phyloP scores from a whole-genome alignment of 2,888 invertebrate species.

The Dryadula phaetusa region DNA sequence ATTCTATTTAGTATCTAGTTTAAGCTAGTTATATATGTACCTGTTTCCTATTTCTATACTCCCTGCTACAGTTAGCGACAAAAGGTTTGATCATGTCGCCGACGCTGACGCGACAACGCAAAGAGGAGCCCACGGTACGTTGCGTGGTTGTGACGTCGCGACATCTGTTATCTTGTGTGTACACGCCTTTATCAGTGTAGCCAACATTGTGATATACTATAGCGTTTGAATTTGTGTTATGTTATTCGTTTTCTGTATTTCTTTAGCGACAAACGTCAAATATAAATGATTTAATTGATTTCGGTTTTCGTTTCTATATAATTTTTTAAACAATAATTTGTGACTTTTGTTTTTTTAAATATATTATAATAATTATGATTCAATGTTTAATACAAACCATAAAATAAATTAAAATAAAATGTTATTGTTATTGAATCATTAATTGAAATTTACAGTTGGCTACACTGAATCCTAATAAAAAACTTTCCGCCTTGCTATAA shows the following conservation, averaged over 20 bases:
- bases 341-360: no score
- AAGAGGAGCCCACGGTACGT: conserved; percentile 71
- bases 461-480: conserved; percentile 20
- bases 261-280: no score
- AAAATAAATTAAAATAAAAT: no score
- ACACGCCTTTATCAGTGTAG: conserved; percentile 22
- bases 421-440: not conserved
- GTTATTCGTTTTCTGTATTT: no score
- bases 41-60: conserved; percentile 40
- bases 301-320: no score
- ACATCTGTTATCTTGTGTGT: conserved; percentile 10
- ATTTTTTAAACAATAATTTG: no score
- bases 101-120: conserved; percentile 68
- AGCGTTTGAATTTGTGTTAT: no score
- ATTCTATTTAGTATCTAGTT: not conserved
- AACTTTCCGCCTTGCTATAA: conserved; percentile 37
- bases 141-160: conserved; percentile 53
- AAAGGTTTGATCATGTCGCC: conserved; percentile 75
- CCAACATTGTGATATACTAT: conserved; percentile 19
- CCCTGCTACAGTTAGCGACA: conserved; percentile 67
- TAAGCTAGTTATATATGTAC: not conserved
- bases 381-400: not conserved
- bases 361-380: no score
- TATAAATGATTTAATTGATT: no score
- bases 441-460: conserved; percentile 4